Evolutionary conservation across 2,888 invertebrate species (phyloP).

Genomic region (Campoplex capitator): DNA sequence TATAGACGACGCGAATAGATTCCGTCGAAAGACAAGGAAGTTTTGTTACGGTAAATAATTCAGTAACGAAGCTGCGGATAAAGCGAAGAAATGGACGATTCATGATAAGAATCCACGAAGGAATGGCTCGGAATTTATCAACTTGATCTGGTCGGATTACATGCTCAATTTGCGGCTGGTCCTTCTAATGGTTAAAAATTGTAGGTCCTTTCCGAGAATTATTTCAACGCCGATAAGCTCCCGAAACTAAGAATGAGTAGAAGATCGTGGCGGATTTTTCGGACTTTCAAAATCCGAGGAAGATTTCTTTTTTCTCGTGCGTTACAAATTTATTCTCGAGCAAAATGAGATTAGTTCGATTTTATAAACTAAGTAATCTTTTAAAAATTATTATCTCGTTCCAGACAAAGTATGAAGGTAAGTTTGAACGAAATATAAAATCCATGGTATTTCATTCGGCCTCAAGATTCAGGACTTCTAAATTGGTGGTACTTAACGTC

Average conservation of each 20-base stretch:
- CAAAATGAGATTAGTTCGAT: not conserved
- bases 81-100: not conserved
- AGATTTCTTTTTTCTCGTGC: slow-evolving; percentile 17
- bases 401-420: not conserved
- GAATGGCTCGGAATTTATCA: slow-evolving; percentile 35
- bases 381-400: not conserved
- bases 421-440: not conserved
- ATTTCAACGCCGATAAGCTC: slow-evolving; percentile 17
- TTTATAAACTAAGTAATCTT: not conserved
- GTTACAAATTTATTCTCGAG: not conserved
- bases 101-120: slow-evolving; percentile 24
- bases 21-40: not conserved
- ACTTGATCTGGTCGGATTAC: slow-evolving; percentile 15
- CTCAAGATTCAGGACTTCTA: not conserved
- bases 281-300: slow-evolving; percentile 17
- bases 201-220: slow-evolving; percentile 10
- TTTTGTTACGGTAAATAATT: slow-evolving; percentile 4
- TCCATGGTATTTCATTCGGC: not conserved
- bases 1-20: not conserved
- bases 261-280: slow-evolving; percentile 2
- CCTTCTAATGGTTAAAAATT: slow-evolving; percentile 55
- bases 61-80: not conserved
- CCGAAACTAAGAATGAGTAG: slow-evolving; percentile 16
- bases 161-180: slow-evolving; percentile 26
- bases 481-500: not conserved